Percentiles rank a stretch among this genome's conserved stretches.
phyloP scores from a whole-genome alignment of 2,888 invertebrate genomes.

The Parasteatoda lunata region DNA sequence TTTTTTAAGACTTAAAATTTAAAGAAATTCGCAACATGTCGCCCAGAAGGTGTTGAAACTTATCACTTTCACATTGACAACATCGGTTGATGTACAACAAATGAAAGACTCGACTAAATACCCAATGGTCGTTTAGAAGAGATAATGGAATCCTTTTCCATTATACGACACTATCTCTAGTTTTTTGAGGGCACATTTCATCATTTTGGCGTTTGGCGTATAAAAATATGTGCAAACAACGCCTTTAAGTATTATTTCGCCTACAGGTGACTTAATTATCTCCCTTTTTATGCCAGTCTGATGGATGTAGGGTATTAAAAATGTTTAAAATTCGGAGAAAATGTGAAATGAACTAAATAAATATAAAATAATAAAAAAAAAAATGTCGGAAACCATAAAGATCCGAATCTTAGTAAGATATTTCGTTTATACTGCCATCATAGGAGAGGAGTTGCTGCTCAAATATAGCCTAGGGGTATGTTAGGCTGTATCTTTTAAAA shows the following conservation, averaged over 20 bases:
- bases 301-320: slow-evolving; percentile 36
- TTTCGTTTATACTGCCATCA: background rate
- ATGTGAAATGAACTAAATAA: slow-evolving; percentile 28
- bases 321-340: slow-evolving; percentile 35
- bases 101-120: slow-evolving; percentile 22
- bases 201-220: slow-evolving; percentile 42
- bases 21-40: background rate
- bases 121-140: slow-evolving; percentile 25
- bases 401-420: slow-evolving; percentile 53
- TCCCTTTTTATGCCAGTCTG: slow-evolving; percentile 18
- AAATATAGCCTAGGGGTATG: slow-evolving; percentile 53
- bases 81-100: slow-evolving; percentile 19
- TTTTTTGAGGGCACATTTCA: slow-evolving; percentile 42
- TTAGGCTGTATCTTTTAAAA: slow-evolving; percentile 40
- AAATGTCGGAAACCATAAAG: slow-evolving; percentile 35
- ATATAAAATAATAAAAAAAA: slow-evolving; percentile 2
- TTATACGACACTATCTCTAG: slow-evolving; percentile 39
- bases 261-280: slow-evolving; percentile 66
- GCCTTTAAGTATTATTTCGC: slow-evolving; percentile 24
- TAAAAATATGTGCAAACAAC: slow-evolving; percentile 24
- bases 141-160: slow-evolving; percentile 46
- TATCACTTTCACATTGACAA: slow-evolving; percentile 51
- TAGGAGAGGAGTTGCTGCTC: slow-evolving; percentile 24
- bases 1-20: no score
- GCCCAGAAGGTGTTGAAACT: slow-evolving; percentile 44